phyloP scores from a whole-genome alignment of 2,113 vertebrate genomes.

The Melanerpes formicivorus region DNA sequence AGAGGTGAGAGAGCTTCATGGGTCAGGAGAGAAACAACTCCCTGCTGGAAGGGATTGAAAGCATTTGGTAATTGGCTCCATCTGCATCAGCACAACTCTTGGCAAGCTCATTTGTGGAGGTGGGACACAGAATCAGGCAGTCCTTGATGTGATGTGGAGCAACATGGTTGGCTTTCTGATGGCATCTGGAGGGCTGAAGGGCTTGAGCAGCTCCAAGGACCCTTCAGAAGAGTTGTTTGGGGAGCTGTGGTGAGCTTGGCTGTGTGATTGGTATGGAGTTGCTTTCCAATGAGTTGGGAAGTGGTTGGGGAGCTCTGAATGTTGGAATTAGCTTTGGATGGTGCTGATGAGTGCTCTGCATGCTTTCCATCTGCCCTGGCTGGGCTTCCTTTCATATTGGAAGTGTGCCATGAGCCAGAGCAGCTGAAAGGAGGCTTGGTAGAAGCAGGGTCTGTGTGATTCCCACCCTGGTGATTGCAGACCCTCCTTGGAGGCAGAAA shows the following conservation, averaged over 20 bases:
- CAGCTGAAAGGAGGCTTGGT: background rate
- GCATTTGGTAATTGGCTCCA: constrained; percentile 23
- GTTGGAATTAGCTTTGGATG: constrained; percentile 45
- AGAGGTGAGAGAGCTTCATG: background rate
- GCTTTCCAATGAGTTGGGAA: constrained; percentile 50
- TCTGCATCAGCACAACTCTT: constrained; percentile 9
- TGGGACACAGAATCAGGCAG: background rate
- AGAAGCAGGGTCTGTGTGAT: background rate
- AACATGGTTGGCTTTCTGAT: background rate
- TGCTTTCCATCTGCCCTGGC: constrained; percentile 30
- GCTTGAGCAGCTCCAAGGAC: background rate
- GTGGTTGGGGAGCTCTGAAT: constrained; percentile 41
- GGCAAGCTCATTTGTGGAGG: constrained; percentile 12
- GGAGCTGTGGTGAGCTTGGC: background rate
- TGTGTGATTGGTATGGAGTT: constrained; percentile 27
- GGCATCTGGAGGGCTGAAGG: background rate
- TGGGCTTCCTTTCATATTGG: constrained; percentile 8
- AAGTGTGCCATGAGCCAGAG: background rate
- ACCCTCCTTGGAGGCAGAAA: background rate
- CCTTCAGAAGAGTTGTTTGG: background rate
- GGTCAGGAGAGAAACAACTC: background rate
- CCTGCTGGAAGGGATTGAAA: constrained; percentile 21
- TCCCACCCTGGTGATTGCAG: background rate
- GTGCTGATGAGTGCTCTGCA: constrained; percentile 53
- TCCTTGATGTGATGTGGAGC: background rate